Base-by-base conservation (phyloP, 2,888 invertebrate genomes). In the Drosophila mulleri region DNA sequence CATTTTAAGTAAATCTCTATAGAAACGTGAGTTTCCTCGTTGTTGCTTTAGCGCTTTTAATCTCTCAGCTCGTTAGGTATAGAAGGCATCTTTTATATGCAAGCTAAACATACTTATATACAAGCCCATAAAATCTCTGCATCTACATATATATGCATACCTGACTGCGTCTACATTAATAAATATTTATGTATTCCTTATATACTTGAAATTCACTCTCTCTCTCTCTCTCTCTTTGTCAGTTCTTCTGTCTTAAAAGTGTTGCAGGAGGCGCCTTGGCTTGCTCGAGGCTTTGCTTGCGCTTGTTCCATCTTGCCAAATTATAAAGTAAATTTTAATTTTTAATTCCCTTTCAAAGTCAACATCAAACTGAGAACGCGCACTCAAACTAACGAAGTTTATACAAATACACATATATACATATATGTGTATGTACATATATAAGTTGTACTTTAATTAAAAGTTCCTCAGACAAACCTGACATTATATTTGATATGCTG, bases 311-410 rank as follows among this genome's bases (percentile, higher is more conserved):
- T 23, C 53, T 53, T 39, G 23, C n/a, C 42, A 64, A 54, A 18
- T 39, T 20, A 60, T 20, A 53, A 53, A 61, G 35, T n/a, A 48
- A 57, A 67, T 66, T 57, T 56, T 23, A 44, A 50, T 66, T 44
- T 50, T 44, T 50, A 65, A 48, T 65, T 54, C 23, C 14, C 16
- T 12, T 29, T 2, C 9, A 54, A 26, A 39, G 23, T 26, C 12
- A n/a, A 26, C 18, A 54, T 7, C n/a, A 26, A 23, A 7, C 37
- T 18, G 45, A 23, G 45, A 7, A 11, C 42, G n/a, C 4, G 18
- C 11, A 11, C 11, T 8, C 16, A 47, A 26, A 47, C 26, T 47
- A 16, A 9, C 26, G 16, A 26, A 47, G 3, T 26, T 47, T 47
- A 29, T 29, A 48, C 11, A 2, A 12, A 18, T 48, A 11, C 16